Percentiles rank a stretch among this genome's conserved stretches.
Conservation (phyloP, 2,888 invertebrate species). For the Melanotus villosus region DNA sequence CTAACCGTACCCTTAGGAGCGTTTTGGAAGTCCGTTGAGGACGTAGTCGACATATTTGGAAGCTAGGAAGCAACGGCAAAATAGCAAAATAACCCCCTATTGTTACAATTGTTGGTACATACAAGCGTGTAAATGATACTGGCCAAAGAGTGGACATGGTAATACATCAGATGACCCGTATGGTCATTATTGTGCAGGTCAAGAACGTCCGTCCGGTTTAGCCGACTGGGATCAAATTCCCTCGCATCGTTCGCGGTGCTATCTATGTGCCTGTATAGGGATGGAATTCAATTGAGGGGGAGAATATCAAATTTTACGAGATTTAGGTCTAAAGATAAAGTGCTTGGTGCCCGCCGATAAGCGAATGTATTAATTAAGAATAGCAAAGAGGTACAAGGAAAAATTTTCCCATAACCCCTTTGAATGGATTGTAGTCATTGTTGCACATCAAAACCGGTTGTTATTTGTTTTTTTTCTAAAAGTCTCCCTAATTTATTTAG, state of each 20-base stretch:
- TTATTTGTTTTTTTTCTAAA: too few relatives aligned
- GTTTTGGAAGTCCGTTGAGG: constrained; percentile 63
- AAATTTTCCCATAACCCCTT: too few relatives aligned
- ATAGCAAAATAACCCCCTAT: neutral
- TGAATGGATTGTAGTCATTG: too few relatives aligned
- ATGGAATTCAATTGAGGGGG: constrained; percentile 5
- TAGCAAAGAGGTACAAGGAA: too few relatives aligned
- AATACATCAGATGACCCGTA: neutral
- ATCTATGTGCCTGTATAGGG: neutral
- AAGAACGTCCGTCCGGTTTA: constrained; percentile 19
- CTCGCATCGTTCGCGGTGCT: constrained; percentile 6
- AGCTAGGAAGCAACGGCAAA: neutral
- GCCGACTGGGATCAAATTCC: constrained; percentile 30
- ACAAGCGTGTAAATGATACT: neutral
- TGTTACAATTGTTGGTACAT: too few relatives aligned
- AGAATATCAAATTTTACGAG: constrained; percentile 11
- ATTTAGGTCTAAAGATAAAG: neutral
- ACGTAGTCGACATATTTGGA: constrained; percentile 41
- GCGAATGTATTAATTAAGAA: too few relatives aligned
- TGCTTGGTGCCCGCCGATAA: too few relatives aligned
- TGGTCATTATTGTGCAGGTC: constrained; percentile 21
- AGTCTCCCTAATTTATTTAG: too few relatives aligned
- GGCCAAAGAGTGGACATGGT: neutral
- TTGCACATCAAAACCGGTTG: too few relatives aligned
- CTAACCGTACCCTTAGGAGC: constrained; percentile 56